Evolutionary conservation across 2,888 invertebrate species (phyloP), one percentile per base, ranked within the genome.

Genomic region (Dorcus parallelipipedus): DNA sequence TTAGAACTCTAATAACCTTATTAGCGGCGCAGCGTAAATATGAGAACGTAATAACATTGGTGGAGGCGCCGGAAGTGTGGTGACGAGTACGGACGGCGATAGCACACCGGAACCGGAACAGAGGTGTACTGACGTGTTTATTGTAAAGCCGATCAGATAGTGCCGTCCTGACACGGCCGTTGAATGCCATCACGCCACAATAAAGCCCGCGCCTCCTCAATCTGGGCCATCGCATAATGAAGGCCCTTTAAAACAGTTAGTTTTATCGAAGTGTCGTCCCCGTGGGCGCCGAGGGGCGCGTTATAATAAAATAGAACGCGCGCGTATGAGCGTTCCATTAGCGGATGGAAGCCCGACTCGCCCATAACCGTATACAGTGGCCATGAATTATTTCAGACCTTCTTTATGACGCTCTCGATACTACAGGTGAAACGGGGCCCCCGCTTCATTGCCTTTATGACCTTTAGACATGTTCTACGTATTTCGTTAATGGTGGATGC

Each of bases 71-170:
- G 54, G 54, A 54, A 54, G 49, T 23, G 6, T 41, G 17, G 45
- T 65, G 65, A 64, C 65, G 63, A 61, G 62, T 33, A 56, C 53
- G 66, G 64, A 65, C 64, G 60, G 55, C 64, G 68, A 68, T 68
- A 68, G 64, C 66, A 59, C 49, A 59, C 63, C 68, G 67, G 68
- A 68, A 65, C 62, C 64, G 68, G 66, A 68, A 68, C 64, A 62
- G 64, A 64, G 67, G 67, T 66, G 64, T 65, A 67, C 62, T 66
- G 67, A 68, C 65, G 67, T 68, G 68, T 66, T 68, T 67, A 68
- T 65, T 65, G 65, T 65, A 50, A 56, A 54, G 62, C 60, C 63
- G 52, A 57, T 57, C 56, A 52, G 56, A 57, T 57, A 54, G 40
- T n/a, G 47, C 5, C 41, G 40, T 17, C 26, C 38, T 20, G 23